Evolutionary conservation across 2,113 vertebrate species (phyloP).

Genomic region (Benitochromis conjunctus): DNA sequence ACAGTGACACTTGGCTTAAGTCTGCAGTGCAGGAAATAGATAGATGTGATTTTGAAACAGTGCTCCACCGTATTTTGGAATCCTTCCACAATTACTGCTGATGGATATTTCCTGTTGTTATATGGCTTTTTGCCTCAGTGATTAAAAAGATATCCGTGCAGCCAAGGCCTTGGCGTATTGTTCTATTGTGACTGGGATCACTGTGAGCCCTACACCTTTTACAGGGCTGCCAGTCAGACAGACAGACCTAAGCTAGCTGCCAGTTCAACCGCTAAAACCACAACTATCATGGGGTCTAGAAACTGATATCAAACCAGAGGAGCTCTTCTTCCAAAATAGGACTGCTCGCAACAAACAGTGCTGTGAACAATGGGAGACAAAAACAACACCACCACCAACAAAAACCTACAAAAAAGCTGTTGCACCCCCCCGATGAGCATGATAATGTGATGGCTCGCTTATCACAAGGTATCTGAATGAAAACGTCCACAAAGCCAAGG

Average conservation of each 20-base stretch:
- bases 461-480: neutral
- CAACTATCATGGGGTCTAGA: conserved; percentile 5
- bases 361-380: conserved; percentile 4
- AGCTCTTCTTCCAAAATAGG: neutral
- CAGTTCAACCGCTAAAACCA: neutral
- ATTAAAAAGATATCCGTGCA: neutral
- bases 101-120: neutral
- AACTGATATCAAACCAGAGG: neutral
- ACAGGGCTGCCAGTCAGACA: neutral
- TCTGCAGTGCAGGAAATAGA: neutral
- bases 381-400: neutral
- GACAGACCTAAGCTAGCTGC: neutral
- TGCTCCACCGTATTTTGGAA: neutral
- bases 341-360: neutral
- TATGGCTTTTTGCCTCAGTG: neutral
- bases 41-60: neutral
- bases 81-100: neutral
- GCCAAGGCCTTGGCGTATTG: neutral
- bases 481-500: neutral
- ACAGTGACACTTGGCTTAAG: neutral
- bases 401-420: neutral
- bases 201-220: neutral
- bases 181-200: neutral
- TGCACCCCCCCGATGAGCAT: neutral
- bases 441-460: neutral